A percentile compares a stretch with the other conserved stretches of the same genome.
phyloP scores from a whole-genome alignment of 2,888 invertebrate genomes.

The Pachliopta kotzebuea region DNA sequence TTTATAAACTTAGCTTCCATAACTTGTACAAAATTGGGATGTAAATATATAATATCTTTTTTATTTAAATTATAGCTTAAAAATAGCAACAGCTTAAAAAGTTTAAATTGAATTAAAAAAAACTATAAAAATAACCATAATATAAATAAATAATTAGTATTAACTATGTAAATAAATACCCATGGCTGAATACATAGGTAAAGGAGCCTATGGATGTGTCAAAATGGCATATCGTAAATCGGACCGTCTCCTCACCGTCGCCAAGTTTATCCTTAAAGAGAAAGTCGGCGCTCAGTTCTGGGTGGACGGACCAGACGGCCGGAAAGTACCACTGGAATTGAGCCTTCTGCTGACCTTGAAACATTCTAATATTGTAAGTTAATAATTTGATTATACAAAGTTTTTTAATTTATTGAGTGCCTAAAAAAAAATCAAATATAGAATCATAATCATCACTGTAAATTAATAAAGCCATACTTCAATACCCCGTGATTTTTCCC shows the following conservation, averaged over 20 bases:
- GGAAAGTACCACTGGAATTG: constrained; percentile 83
- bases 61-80: too few species aligned
- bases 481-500: too few species aligned
- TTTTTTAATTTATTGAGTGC: background rate
- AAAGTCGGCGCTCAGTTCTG: constrained; percentile 85
- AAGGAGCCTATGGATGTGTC: constrained; percentile 87
- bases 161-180: background rate
- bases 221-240: constrained; percentile 83
- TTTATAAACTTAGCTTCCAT: too few species aligned
- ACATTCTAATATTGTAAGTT: constrained; percentile 84
- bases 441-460: too few species aligned
- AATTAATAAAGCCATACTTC: too few species aligned
- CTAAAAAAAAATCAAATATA: too few species aligned
- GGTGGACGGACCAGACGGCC: constrained; percentile 78
- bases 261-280: constrained; percentile 85
- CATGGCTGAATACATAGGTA: constrained; percentile 50
- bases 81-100: too few species aligned
- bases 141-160: background rate
- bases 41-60: too few species aligned
- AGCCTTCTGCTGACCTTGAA: constrained; percentile 82
- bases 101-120: too few species aligned
- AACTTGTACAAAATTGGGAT: too few species aligned
- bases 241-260: constrained; percentile 82
- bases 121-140: background rate
- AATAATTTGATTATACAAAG: background rate